phyloP scores from a whole-genome alignment of 1,140 invertebrate species.

The Telenomus remus region DNA sequence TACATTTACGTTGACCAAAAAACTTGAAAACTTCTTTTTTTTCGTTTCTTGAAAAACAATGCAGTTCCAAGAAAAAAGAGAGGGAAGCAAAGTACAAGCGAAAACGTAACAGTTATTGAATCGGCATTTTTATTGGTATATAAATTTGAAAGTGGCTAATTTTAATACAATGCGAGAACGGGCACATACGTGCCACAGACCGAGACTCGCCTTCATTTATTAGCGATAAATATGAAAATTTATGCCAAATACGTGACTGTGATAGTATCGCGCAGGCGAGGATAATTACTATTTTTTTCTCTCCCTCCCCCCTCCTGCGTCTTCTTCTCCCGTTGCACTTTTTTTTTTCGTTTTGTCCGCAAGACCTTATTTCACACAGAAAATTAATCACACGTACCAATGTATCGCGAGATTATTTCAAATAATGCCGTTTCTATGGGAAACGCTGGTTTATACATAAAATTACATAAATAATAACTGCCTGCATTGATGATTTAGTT shows the following conservation, averaged over 20 bases:
- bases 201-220: slow-evolving; percentile 52
- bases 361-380: slow-evolving; percentile 47
- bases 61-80: background rate
- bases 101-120: slow-evolving; percentile 23
- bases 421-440: slow-evolving; percentile 8
- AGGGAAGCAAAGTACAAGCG: background rate
- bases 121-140: slow-evolving; percentile 50
- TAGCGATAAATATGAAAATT: slow-evolving; percentile 57
- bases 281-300: slow-evolving; percentile 45
- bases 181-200: slow-evolving; percentile 51
- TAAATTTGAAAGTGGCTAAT: slow-evolving; percentile 58
- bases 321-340: background rate
- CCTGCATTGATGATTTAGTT: too few relatives aligned
- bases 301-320: background rate
- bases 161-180: slow-evolving; percentile 54
- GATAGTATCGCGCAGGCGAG: slow-evolving; percentile 44
- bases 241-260: slow-evolving; percentile 59
- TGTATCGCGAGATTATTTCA: background rate
- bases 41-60: background rate
- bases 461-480: too few relatives aligned
- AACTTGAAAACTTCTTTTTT: too few relatives aligned
- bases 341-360: slow-evolving; percentile 24
- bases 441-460: slow-evolving; percentile 33
- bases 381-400: slow-evolving; percentile 39
- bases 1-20: too few relatives aligned